Evolutionary conservation across 2,113 vertebrate species (phyloP).

Genomic region (Hippolais icterina): DNA sequence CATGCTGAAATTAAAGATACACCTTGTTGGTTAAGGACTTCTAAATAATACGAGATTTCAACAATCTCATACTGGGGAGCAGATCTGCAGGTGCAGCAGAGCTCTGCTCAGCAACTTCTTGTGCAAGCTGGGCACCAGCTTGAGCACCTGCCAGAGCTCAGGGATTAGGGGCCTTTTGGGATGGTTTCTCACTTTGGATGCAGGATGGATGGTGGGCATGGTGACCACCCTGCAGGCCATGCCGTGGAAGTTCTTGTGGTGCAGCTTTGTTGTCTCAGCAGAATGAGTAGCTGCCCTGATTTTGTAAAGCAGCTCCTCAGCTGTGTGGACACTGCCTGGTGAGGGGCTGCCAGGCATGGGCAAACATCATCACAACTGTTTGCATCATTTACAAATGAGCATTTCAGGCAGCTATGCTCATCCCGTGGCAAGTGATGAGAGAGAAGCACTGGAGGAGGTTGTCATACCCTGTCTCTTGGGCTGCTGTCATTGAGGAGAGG

Average conservation of each 20-base stretch:
- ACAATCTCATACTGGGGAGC: not conserved
- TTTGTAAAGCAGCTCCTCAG: not conserved
- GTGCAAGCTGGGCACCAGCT: not conserved
- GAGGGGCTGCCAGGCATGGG: not conserved
- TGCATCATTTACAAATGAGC: not conserved
- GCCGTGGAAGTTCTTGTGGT: not conserved
- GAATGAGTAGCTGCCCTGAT: not conserved
- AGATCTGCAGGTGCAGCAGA: not conserved
- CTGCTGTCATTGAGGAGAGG: fast-evolving
- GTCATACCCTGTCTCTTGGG: not conserved
- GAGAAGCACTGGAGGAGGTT: not conserved
- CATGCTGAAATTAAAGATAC: not conserved
- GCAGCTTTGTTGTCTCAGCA: not conserved
- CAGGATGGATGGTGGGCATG: not conserved
- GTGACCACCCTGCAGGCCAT: not conserved
- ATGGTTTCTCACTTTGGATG: not conserved
- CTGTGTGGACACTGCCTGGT: not conserved
- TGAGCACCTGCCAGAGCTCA: not conserved
- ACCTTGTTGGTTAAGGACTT: not conserved
- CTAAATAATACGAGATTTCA: not conserved
- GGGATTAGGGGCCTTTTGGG: not conserved
- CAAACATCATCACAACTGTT: not conserved
- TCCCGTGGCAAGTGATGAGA: not conserved
- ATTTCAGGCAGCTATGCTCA: not conserved
- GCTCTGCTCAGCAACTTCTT: not conserved